These are phyloP conservation scores for Neelides sp. DNA, from an alignment of 1,140 invertebrate species.

Conservation along the genomic window DNA sequence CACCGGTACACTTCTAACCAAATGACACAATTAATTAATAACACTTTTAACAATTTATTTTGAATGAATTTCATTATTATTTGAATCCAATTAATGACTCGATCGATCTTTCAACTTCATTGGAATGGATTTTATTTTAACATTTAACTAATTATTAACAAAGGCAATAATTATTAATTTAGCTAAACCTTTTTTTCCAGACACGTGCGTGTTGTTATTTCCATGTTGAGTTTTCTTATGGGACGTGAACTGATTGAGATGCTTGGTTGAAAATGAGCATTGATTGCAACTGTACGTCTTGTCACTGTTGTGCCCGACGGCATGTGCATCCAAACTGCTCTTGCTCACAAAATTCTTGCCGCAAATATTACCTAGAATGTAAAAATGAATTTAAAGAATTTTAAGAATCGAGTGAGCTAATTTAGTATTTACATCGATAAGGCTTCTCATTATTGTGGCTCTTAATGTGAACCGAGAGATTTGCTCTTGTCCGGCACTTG, in stretches of 20 bases:
- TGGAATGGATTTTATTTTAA: too few relatives aligned
- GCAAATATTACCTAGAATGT: slow-evolving; percentile 38
- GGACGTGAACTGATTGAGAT: slow-evolving; percentile 50
- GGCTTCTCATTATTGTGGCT: slow-evolving; percentile 36
- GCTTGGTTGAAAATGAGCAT: slow-evolving; percentile 55
- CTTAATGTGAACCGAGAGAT: slow-evolving; percentile 34
- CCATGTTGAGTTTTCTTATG: slow-evolving; percentile 51
- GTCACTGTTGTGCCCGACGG: slow-evolving; percentile 42
- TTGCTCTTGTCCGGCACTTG: slow-evolving; percentile 31
- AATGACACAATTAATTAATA: slow-evolving; percentile 26
- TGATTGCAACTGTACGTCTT: slow-evolving; percentile 47
- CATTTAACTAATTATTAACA: too few relatives aligned
- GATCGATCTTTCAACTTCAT: too few relatives aligned
- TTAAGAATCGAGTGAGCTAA: too few relatives aligned
- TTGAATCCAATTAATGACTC: too few relatives aligned
- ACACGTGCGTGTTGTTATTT: too few relatives aligned
- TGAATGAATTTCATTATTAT: too few relatives aligned
- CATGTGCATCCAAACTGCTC: slow-evolving; percentile 47
- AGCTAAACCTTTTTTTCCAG: too few relatives aligned
- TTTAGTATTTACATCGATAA: slow-evolving; percentile 33
- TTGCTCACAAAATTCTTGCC: slow-evolving; percentile 43
- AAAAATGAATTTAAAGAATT: slow-evolving; percentile 3
- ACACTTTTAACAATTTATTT: background rate
- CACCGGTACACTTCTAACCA: slow-evolving; percentile 49
- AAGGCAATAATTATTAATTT: too few relatives aligned